Evolutionary conservation across 2,888 invertebrate species (phyloP).

Genomic region (Drosophila anomalata): DNA sequence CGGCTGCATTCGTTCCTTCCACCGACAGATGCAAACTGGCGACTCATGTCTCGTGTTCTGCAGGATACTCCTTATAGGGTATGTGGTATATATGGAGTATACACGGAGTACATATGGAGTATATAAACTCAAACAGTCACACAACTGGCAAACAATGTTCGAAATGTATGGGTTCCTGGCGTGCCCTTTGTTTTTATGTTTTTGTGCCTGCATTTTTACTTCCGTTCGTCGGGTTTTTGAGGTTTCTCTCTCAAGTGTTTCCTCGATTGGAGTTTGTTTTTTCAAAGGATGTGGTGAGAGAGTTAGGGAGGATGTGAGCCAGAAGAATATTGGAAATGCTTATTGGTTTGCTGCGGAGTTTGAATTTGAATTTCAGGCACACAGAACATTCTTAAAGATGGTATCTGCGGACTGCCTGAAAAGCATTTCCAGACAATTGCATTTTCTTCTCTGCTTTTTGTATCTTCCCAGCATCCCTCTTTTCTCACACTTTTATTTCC

Average conservation of each 20-base stretch:
- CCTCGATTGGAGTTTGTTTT: slow-evolving; percentile 34
- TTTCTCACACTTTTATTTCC: slow-evolving; percentile 40
- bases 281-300: slow-evolving; percentile 45
- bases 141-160: background rate
- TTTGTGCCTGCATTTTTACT: slow-evolving; percentile 52
- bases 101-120: background rate
- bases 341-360: slow-evolving; percentile 2
- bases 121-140: slow-evolving; percentile 6
- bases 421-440: slow-evolving; percentile 1
- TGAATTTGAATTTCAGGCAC: background rate
- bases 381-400: no score
- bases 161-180: slow-evolving; percentile 16
- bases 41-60: slow-evolving; percentile 34
- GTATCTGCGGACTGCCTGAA: no score
- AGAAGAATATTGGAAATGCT: background rate
- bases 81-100: background rate
- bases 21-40: slow-evolving; percentile 46
- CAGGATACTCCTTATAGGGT: slow-evolving; percentile 23
- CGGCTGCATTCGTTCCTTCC: slow-evolving; percentile 25
- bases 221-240: slow-evolving; percentile 57
- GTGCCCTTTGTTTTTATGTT: slow-evolving; percentile 46
- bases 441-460: slow-evolving; percentile 2
- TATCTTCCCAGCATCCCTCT: slow-evolving; percentile 12
- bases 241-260: slow-evolving; percentile 48
- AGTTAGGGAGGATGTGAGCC: slow-evolving; percentile 8